A percentile compares a stretch with the other conserved stretches of the same genome.
Evolutionary conservation across 30 jellyfish, hydroid and myxozoan species (phyloP).

Genomic region (Chrysaora quinquecirrha): DNA sequence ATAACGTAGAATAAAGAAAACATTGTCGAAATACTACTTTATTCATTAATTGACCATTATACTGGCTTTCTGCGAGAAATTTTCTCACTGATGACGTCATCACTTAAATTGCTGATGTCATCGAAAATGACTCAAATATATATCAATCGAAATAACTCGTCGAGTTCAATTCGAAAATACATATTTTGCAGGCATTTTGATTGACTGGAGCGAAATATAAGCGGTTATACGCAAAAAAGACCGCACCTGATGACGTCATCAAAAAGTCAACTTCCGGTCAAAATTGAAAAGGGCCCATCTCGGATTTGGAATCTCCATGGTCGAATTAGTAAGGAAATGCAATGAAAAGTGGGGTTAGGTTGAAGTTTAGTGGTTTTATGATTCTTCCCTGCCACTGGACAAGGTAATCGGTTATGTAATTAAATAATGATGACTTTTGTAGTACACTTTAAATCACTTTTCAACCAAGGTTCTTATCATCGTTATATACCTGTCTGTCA

Average conservation of each 20-base stretch:
- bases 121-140: too few species aligned
- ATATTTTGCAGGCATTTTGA: background rate
- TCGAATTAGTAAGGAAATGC: constrained; percentile 17
- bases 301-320: constrained; percentile 23
- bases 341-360: background rate
- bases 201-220: background rate
- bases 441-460: too few species aligned
- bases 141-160: background rate
- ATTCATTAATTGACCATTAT: background rate
- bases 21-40: too few species aligned
- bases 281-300: constrained; percentile 7
- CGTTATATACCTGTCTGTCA: too few species aligned
- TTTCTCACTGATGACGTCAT: constrained; percentile 1
- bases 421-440: too few species aligned
- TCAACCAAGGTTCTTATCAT: too few species aligned
- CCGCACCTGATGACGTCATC: constrained; percentile 10
- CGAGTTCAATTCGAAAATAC: background rate
- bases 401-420: too few species aligned
- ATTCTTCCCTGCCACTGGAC: too few species aligned
- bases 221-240: background rate
- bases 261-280: constrained; percentile 11
- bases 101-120: background rate
- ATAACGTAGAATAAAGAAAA: too few species aligned
- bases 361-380: background rate
- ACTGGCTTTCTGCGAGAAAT: background rate